These are phyloP conservation scores for Cotesia congregata DNA, from an alignment of 2,888 invertebrate species.

Conservation along the genomic window DNA sequence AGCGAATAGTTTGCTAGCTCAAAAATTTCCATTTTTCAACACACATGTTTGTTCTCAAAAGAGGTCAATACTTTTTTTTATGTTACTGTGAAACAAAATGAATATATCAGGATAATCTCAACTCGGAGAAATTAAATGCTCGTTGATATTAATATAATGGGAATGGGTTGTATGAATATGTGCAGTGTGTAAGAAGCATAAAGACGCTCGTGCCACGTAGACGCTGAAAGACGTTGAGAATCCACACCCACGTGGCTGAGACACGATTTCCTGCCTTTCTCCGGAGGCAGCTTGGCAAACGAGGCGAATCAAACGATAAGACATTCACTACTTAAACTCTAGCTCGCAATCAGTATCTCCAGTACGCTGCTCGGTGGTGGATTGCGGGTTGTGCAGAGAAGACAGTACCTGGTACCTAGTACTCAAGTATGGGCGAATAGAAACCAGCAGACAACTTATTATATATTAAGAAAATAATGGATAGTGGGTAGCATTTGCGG, in stretches of 20 bases:
- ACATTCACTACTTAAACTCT: slow-evolving; percentile 51
- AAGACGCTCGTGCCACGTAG: slow-evolving; percentile 31
- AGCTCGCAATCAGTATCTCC: neutral
- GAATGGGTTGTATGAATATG: neutral
- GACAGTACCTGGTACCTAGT: neutral
- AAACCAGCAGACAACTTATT: slow-evolving; percentile 42
- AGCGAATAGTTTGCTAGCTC: no score
- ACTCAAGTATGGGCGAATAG: slow-evolving; percentile 48
- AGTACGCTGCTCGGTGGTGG: neutral
- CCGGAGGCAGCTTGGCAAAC: slow-evolving; percentile 56
- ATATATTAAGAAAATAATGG: slow-evolving; percentile 47
- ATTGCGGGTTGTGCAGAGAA: neutral
- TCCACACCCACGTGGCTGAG: slow-evolving; percentile 43
- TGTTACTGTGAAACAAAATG: no score
- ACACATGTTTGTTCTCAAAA: no score
- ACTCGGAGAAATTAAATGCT: neutral
- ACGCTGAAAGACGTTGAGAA: slow-evolving; percentile 38
- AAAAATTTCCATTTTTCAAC: no score
- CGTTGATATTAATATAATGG: neutral
- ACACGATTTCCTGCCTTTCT: slow-evolving; percentile 65
- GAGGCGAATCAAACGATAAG: slow-evolving; percentile 64
- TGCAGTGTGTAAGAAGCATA: neutral
- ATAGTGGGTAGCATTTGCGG: slow-evolving; percentile 52
- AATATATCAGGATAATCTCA: neutral
- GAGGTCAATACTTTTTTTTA: no score